Evolutionary conservation across 1,140 invertebrate species (phyloP).

Genomic region (Mylabris phalerata): DNA sequence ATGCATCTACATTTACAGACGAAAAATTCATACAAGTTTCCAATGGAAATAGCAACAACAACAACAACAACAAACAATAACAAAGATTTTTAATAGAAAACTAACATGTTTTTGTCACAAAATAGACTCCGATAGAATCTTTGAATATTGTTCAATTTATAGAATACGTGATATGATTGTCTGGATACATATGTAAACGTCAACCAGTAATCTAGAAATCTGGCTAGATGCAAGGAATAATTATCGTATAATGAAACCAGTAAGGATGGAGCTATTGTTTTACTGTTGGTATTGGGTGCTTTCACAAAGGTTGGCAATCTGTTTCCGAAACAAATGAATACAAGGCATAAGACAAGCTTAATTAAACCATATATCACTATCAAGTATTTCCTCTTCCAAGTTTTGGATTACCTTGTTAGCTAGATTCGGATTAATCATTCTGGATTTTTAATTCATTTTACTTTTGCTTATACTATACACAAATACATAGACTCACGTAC

Average conservation of each 20-base stretch:
- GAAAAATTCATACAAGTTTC: too few relatives aligned
- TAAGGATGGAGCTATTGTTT: slow-evolving; percentile 30
- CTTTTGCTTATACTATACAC: background rate
- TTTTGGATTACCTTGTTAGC: slow-evolving; percentile 34
- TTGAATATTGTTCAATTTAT: too few relatives aligned
- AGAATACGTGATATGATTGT: too few relatives aligned
- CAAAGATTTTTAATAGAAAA: too few relatives aligned
- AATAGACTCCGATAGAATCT: too few relatives aligned
- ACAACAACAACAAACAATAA: too few relatives aligned
- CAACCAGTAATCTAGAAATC: slow-evolving; percentile 23
- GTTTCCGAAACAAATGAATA: slow-evolving; percentile 42
- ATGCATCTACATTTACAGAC: too few relatives aligned
- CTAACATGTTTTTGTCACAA: too few relatives aligned
- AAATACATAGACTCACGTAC: background rate
- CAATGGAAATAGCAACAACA: too few relatives aligned
- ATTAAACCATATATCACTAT: slow-evolving; percentile 41
- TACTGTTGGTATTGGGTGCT: slow-evolving; percentile 14
- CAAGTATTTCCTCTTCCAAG: slow-evolving; percentile 31
- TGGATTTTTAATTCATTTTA: slow-evolving; percentile 37
- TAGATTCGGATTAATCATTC: slow-evolving; percentile 37
- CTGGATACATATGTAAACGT: slow-evolving; percentile 31
- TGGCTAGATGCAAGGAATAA: slow-evolving; percentile 28
- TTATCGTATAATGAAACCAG: slow-evolving; percentile 33
- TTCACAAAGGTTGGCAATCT: slow-evolving; percentile 36
- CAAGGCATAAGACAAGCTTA: slow-evolving; percentile 40